phyloP scores from a whole-genome alignment of 2,888 invertebrate genomes.

The Cremastinae sp. region DNA sequence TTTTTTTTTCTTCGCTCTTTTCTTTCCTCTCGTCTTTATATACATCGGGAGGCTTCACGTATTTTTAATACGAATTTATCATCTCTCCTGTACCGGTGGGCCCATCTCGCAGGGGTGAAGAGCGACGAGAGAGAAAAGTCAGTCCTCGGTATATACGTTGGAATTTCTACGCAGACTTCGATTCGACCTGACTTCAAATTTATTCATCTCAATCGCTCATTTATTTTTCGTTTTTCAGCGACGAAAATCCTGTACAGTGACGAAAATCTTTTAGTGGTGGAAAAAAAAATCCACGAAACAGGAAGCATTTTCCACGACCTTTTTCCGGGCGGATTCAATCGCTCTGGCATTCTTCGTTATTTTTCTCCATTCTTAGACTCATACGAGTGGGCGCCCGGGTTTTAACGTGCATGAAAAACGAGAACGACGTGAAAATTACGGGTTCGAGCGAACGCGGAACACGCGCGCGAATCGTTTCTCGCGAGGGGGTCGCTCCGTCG shows the following conservation, averaged over 20 bases:
- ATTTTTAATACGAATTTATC: conserved; percentile 62
- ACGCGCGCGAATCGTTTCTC: conserved; percentile 31
- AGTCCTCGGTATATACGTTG: conserved; percentile 1
- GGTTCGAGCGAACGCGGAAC: conserved; percentile 35
- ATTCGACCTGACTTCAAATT: neutral
- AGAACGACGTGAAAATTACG: conserved; percentile 52
- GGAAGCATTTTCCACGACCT: neutral
- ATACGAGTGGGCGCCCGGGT: too few species aligned
- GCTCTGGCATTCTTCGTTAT: too few species aligned
- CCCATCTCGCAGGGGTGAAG: neutral
- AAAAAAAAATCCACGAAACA: conserved; percentile 6
- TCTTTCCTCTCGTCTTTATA: conserved; percentile 1
- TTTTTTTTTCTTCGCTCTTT: conserved; percentile 8
- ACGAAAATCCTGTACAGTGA: too few species aligned
- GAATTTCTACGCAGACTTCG: conserved; percentile 4
- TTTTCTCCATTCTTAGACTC: too few species aligned
- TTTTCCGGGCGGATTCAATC: conserved; percentile 21
- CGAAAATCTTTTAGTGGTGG: too few species aligned
- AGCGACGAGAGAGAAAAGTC: neutral
- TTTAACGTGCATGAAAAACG: conserved; percentile 38
- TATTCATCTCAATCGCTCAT: neutral
- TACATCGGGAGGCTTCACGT: conserved; percentile 46
- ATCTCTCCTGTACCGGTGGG: conserved; percentile 51
- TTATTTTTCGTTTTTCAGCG: too few species aligned
- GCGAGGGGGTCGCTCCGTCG: conserved; percentile 27